phyloP scores from a whole-genome alignment of 1,140 invertebrate genomes.

The Arion vulgaris region DNA sequence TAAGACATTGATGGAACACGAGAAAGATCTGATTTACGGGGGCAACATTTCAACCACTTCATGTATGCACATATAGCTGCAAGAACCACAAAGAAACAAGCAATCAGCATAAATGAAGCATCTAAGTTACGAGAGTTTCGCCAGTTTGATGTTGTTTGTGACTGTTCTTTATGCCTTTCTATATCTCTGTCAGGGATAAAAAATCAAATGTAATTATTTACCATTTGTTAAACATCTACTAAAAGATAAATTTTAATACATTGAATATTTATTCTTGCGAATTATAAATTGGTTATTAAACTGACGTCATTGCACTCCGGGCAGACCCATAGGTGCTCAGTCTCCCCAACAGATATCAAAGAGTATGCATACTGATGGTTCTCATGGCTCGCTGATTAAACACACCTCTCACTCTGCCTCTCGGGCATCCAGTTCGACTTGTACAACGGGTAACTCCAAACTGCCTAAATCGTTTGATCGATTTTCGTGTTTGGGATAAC shows the following conservation, averaged over 20 bases:
- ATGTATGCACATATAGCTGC: constrained; percentile 62
- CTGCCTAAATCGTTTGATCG: too few species aligned
- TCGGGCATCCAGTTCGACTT: too few species aligned
- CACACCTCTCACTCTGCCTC: too few species aligned
- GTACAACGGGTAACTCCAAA: too few species aligned
- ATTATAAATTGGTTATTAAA: too few species aligned
- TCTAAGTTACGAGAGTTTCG: constrained; percentile 1
- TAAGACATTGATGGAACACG: constrained; percentile 63
- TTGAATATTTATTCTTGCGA: too few species aligned
- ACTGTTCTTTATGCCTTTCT: constrained; percentile 26
- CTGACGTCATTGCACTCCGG: too few species aligned
- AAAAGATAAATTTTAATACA: background rate
- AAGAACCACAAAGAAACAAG: constrained; percentile 61
- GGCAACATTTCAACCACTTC: constrained; percentile 52
- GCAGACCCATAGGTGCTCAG: too few species aligned
- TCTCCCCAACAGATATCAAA: too few species aligned
- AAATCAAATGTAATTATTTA: background rate
- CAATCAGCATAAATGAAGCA: constrained; percentile 42
- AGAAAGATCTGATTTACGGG: constrained; percentile 43
- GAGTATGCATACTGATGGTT: too few species aligned
- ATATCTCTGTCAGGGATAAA: constrained; percentile 36
- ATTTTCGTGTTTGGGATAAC: too few species aligned
- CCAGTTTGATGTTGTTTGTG: background rate
- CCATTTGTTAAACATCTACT: background rate
- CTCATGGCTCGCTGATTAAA: too few species aligned